Base-by-base conservation (phyloP, 2,113 vertebrate species). In the Heterocephalus glaber region DNA sequence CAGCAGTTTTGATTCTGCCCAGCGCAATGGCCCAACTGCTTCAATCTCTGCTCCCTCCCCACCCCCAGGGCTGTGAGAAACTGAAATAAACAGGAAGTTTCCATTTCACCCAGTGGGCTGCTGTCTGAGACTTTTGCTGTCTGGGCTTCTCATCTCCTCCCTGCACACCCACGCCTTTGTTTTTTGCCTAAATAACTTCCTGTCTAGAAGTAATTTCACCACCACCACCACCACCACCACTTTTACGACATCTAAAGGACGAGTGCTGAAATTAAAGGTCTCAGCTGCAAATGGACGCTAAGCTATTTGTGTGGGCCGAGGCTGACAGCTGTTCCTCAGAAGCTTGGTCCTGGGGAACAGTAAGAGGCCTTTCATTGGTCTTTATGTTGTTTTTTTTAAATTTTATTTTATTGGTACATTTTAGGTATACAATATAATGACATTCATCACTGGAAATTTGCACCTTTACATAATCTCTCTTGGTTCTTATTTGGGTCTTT, bases 81-180 rank as follows among this genome's bases (percentile, higher is more conserved):
- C 86, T 87, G 65, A 95, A 94, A 56, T n/a, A 95, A 96, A 96
- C 93, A 84, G 82, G 92, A 96, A 97, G 87, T 93, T 89, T 84
- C 84, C 47, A 52, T 89, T 93, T 86, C 88, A 90, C 56, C 60
- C 58, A n/a, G 56, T 28, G 80, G 68, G 47, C 24, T 30, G 61
- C 49, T n/a, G n/a, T n/a, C 6, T 33, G 66, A 65, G 86, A 85
- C 61, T 95, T 80, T 30, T 35, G n/a, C 83, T 35, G 74, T 63
- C 41, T 8, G 7, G 12, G 16, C 74, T 96, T 77, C 65, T 85
- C 95, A 79, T 89, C 89, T 91, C 26, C 24, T 52, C 35, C 33
- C n/a, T 38, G 49, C 56, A 41, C 72, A 65, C n/a, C 44, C 28
- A 28, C 11, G 1, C 3, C 68, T 26, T n/a, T 58, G 35, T 77